Evolutionary conservation across 2,888 invertebrate genomes (phyloP), one percentile per base, ranked within the genome.

Genomic region (Andrena praecox): DNA sequence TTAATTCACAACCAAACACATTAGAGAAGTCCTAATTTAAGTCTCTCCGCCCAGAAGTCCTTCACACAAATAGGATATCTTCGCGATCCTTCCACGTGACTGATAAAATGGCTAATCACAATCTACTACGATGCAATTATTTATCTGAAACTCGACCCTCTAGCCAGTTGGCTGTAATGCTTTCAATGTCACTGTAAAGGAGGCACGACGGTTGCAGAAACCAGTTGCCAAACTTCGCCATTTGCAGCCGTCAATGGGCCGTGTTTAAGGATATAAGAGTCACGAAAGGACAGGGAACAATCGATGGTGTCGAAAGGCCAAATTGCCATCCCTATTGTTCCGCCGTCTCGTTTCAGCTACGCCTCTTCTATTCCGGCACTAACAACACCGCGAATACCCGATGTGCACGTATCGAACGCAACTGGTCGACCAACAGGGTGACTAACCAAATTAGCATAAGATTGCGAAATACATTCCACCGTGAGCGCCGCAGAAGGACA

Each of bases 371-470:
- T 73, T 64, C 59, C 62, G 52, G 29, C 31, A 24, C 33, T 16
- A 24, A 31, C 42, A 70, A 24, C 74, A 62, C 60, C 54, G 33
- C 77, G 62, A 10, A 42, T 29, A 54, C 20, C 7, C 20, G 5
- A 31, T 48, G 52, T 29, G 29, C 31, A 20, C 35, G 63, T 24
- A 42, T 27, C 54, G 62, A 50, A 52, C 66, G 29, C 72, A 76
- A 33, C 50, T 70, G 67, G 77, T 29, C n/a, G 70, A 77, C 67
- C 73, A 60, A 42, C 42, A 86, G 90, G 89, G 90, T 93, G 92
- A 92, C 92, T 92, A 92, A 93, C 90, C 79, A 86, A 90, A 90
- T 90, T 90, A 89, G 80, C 90, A 91, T 90, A 90, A 87, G 82
- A 85, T 93, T 93, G 90, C 89, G 87, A 91, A 91, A 92, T 87